Evolutionary conservation across 2,113 vertebrate species (phyloP).

Genomic region (Caloenas nicobarica): DNA sequence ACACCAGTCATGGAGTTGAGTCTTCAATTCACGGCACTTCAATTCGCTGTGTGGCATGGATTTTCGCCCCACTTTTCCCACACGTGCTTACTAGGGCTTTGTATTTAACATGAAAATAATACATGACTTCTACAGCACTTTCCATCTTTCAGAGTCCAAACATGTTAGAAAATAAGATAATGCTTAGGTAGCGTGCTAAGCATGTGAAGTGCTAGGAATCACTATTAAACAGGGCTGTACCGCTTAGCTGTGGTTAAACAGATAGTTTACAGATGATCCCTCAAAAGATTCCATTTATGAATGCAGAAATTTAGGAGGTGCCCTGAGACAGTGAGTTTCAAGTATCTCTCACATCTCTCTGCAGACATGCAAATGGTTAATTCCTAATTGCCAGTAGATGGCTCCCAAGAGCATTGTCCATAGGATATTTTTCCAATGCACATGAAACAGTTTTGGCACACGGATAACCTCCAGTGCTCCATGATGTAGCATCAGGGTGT

Average conservation of each 20-base stretch:
- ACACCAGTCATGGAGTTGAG: not conserved
- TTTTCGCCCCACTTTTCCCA: not conserved
- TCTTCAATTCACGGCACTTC: not conserved
- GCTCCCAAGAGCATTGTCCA: conserved; percentile 48
- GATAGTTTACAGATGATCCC: not conserved
- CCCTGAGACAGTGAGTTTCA: not conserved
- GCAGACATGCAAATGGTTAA: not conserved
- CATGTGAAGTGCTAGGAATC: not conserved
- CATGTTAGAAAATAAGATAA: not conserved
- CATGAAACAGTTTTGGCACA: accelerated
- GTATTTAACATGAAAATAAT: not conserved
- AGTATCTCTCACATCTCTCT: not conserved
- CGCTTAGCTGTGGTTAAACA: not conserved
- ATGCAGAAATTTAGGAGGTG: not conserved
- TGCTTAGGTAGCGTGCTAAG: not conserved
- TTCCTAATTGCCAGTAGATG: conserved; percentile 38
- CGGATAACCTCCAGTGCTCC: not conserved
- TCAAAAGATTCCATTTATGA: not conserved
- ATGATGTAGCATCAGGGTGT: not conserved
- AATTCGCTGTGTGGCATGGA: not conserved
- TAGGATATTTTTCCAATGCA: not conserved
- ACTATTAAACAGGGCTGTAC: not conserved
- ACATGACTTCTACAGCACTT: not conserved
- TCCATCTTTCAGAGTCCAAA: not conserved
- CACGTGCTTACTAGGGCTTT: not conserved